A percentile compares a stretch with the other conserved stretches of the same genome.
These are phyloP conservation scores for Rhabditoides inermis DNA, from an alignment of 2,888 invertebrate genomes.

Conservation along the genomic window DNA sequence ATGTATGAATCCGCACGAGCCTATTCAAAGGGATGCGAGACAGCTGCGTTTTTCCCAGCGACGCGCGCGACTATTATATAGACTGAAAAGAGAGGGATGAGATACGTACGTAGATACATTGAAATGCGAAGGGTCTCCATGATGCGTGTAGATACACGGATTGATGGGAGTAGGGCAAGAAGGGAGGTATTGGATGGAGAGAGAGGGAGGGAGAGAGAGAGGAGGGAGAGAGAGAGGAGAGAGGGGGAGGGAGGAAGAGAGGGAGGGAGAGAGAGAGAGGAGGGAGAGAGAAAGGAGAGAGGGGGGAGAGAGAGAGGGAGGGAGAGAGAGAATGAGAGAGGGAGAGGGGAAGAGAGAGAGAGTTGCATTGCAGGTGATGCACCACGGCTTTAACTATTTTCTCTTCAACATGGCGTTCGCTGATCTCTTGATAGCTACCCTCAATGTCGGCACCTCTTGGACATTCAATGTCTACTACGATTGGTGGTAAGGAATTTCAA, in stretches of 20 bases:
- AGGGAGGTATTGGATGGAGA: background rate
- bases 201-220: background rate
- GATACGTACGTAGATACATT: too few species aligned
- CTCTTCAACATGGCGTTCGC: slow-evolving; percentile 47
- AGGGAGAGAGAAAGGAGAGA: background rate
- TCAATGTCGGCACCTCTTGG: slow-evolving; percentile 45
- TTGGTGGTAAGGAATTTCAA: slow-evolving; percentile 26
- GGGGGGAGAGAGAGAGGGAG: background rate
- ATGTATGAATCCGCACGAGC: too few species aligned
- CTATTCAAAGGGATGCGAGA: too few species aligned
- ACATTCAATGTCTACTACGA: slow-evolving; percentile 41
- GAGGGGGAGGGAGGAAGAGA: background rate
- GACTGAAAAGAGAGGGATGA: too few species aligned
- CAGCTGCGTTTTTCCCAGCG: too few species aligned
- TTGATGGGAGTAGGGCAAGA: too few species aligned
- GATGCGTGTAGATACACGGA: too few species aligned
- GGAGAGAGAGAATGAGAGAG: background rate
- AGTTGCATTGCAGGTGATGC: slow-evolving; percentile 28
- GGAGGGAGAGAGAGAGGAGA: background rate
- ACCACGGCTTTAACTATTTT: slow-evolving; percentile 42
- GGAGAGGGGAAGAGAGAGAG: background rate
- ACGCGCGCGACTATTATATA: too few species aligned
- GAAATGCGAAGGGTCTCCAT: too few species aligned
- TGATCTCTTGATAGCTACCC: slow-evolving; percentile 41
- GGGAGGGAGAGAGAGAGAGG: background rate